phyloP scores from a whole-genome alignment of 2,113 vertebrate species.

The Paradisaea rubra region DNA sequence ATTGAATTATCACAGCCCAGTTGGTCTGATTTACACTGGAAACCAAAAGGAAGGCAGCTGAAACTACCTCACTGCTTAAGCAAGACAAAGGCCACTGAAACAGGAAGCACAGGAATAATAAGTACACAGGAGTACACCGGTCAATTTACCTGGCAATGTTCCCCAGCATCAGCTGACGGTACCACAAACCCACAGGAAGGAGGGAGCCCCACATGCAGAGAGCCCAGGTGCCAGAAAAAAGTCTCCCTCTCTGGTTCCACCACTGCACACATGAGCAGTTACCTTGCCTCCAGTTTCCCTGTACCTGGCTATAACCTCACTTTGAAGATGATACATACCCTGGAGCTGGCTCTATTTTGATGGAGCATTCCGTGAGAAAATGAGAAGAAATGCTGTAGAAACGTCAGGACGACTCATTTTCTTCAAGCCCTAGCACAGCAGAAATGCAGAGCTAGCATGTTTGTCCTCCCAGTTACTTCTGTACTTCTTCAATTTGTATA shows the following conservation, averaged over 20 bases:
- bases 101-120: neutral
- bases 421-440: neutral
- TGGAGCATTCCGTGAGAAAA: neutral
- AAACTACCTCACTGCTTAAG: neutral
- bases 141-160: neutral
- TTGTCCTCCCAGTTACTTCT: neutral
- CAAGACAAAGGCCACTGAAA: neutral
- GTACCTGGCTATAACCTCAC: neutral
- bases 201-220: neutral
- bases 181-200: neutral
- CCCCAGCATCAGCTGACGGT: neutral
- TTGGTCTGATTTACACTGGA: neutral
- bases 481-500: neutral
- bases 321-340: rapidly evolving
- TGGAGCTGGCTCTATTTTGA: neutral
- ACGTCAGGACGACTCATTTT: neutral
- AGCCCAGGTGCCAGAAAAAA: neutral
- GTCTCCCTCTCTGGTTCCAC: neutral
- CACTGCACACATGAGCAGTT: rapidly evolving
- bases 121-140: rapidly evolving
- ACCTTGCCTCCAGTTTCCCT: neutral
- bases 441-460: neutral
- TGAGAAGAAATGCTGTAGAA: rapidly evolving
- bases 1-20: neutral
- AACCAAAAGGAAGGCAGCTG: neutral